Evolutionary conservation across 1,140 invertebrate species (phyloP).

Genomic region (Colletes gigas): DNA sequence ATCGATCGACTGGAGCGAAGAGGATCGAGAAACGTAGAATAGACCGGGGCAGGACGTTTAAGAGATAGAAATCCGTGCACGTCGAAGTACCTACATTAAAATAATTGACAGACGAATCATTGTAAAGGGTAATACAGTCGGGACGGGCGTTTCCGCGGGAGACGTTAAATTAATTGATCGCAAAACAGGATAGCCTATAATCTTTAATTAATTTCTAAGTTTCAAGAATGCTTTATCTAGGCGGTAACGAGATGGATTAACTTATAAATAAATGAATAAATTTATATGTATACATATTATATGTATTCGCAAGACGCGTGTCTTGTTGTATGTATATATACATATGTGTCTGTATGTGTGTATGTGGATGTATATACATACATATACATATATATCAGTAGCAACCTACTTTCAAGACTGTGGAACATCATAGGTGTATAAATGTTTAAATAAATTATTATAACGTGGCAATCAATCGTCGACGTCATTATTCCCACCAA

Average conservation of each 20-base stretch:
- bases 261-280: conserved; percentile 67
- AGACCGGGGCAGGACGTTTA: background rate
- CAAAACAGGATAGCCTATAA: conserved; percentile 42
- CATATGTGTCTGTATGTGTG: conserved; percentile 16
- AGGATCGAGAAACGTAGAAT: background rate
- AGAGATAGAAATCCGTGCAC: background rate
- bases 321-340: conserved; percentile 43
- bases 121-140: conserved; percentile 81
- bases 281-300: conserved; percentile 53
- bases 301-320: conserved; percentile 32
- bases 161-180: conserved; percentile 39
- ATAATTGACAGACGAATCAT: conserved; percentile 84
- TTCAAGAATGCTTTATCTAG: conserved; percentile 68
- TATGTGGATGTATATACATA: conserved; percentile 7
- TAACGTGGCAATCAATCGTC: conserved; percentile 54
- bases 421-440: conserved; percentile 75
- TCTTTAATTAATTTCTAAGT: conserved; percentile 65
- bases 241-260: conserved; percentile 55
- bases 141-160: conserved; percentile 84
- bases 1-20: background rate
- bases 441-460: conserved; percentile 77
- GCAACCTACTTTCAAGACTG: conserved; percentile 72
- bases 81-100: background rate
- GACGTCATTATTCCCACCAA: background rate
- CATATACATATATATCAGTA: conserved; percentile 47